Evolutionary conservation across 2,888 invertebrate genomes (phyloP).

Genomic region (Sisyra terminalis): DNA sequence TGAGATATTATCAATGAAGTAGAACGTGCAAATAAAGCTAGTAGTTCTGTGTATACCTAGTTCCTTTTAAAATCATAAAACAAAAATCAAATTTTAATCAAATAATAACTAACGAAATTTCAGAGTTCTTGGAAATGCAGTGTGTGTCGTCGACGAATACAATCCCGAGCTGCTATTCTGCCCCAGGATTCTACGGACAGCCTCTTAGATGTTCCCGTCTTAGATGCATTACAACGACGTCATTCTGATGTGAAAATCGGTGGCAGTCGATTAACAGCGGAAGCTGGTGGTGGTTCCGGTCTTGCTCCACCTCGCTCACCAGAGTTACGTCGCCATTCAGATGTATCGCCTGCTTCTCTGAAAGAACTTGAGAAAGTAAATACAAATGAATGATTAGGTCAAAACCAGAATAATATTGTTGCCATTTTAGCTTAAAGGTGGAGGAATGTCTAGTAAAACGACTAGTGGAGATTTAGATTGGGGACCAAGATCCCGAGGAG

Average conservation of each 20-base stretch:
- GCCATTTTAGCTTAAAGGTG: conserved; percentile 45
- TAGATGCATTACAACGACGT: conserved; percentile 61
- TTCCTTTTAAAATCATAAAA: not conserved
- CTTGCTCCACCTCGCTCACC: conserved; percentile 74
- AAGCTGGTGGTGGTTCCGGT: conserved; percentile 37
- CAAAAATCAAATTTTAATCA: not conserved
- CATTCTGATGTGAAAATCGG: conserved; percentile 63
- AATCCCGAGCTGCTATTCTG: conserved; percentile 54
- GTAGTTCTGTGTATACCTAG: not conserved
- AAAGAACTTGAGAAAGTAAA: conserved; percentile 75
- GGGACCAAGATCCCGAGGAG: conserved; percentile 33
- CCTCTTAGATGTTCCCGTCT: conserved; percentile 59
- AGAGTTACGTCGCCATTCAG: conserved; percentile 66
- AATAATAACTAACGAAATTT: conserved; percentile 12
- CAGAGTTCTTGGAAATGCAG: conserved; percentile 77
- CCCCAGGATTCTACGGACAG: conserved; percentile 76
- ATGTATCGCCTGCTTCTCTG: conserved; percentile 72
- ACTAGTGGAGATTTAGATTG: conserved; percentile 34
- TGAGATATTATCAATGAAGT: not conserved
- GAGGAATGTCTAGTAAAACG: conserved; percentile 33
- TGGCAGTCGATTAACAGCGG: conserved; percentile 25
- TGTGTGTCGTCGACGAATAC: conserved; percentile 65
- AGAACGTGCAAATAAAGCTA: not conserved
- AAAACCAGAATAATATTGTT: not conserved
- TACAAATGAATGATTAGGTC: not conserved